These are phyloP conservation scores for Drosophila sproati DNA, from an alignment of 1,140 invertebrate species.

Conservation along the genomic window DNA sequence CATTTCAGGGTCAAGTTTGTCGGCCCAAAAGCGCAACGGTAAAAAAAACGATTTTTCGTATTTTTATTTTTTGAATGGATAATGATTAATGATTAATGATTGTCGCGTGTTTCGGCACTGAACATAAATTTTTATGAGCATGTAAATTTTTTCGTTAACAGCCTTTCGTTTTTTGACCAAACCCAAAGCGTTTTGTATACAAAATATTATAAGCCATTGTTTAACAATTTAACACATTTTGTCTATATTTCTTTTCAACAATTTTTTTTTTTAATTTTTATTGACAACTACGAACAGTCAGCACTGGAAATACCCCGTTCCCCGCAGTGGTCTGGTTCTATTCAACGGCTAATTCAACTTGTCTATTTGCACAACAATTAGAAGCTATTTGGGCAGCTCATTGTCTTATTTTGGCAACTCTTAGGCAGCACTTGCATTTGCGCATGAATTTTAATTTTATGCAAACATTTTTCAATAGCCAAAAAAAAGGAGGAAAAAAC, in stretches of 20 bases:
- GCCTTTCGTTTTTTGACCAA: constrained; percentile 73
- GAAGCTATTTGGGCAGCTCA: constrained; percentile 75
- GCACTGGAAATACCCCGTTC: too few relatives aligned
- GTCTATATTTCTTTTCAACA: constrained; percentile 8
- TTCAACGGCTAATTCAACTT: constrained; percentile 39
- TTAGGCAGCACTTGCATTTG: constrained; percentile 39
- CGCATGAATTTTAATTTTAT: constrained; percentile 78
- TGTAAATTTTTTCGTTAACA: constrained; percentile 61
- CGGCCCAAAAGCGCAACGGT: constrained; percentile 29
- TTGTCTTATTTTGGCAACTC: constrained; percentile 66
- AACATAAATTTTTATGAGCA: constrained; percentile 42
- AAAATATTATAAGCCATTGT: constrained; percentile 58
- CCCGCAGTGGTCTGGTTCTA: not conserved
- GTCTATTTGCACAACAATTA: constrained; percentile 78
- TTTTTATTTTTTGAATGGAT: not conserved
- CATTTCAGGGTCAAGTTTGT: constrained; percentile 79
- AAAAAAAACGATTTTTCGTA: constrained; percentile 9
- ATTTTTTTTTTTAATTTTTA: constrained; percentile 10
- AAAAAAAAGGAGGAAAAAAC: constrained; percentile 9
- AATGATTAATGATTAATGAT: constrained; percentile 56
- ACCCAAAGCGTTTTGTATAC: constrained; percentile 44
- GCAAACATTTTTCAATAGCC: constrained; percentile 68
- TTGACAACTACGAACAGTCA: constrained; percentile 33
- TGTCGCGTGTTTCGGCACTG: constrained; percentile 64
- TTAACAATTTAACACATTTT: constrained; percentile 76